phyloP scores from a whole-genome alignment of 2,888 invertebrate genomes.

The Hipparchia sbordonii region DNA sequence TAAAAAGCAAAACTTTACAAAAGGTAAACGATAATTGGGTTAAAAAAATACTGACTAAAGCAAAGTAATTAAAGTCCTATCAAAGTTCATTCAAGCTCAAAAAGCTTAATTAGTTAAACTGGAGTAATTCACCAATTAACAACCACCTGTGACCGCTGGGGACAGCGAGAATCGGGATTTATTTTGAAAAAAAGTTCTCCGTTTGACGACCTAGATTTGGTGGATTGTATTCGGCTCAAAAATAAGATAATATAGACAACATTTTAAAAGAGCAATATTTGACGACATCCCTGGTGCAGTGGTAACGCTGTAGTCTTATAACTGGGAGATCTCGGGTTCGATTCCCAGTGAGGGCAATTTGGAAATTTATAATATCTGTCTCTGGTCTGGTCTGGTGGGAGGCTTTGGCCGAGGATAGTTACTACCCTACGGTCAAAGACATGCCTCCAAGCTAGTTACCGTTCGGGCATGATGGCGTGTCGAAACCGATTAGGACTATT shows the following conservation, averaged over 20 bases:
- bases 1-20: background rate
- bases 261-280: background rate
- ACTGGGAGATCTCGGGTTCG: too few relatives aligned
- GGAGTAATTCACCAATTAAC: conserved; percentile 38
- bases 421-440: too few relatives aligned
- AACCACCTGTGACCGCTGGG: conserved; percentile 40
- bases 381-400: too few relatives aligned
- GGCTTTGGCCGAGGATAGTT: too few relatives aligned
- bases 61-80: conserved; percentile 29
- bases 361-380: too few relatives aligned
- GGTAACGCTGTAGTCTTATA: too few relatives aligned
- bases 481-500: too few relatives aligned
- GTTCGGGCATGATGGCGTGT: too few relatives aligned
- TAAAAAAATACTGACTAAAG: background rate
- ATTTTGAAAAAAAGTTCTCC: background rate
- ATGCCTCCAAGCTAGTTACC: too few relatives aligned
- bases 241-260: background rate
- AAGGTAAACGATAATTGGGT: too few relatives aligned
- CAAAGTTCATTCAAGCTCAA: conserved; percentile 21
- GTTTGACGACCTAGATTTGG: background rate
- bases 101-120: conserved; percentile 35
- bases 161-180: conserved; percentile 19
- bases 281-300: too few relatives aligned
- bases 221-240: background rate
- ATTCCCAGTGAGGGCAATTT: too few relatives aligned